These are phyloP conservation scores for Prunella himalayana DNA, from an alignment of 2,113 vertebrate genomes.

Conservation along the genomic window DNA sequence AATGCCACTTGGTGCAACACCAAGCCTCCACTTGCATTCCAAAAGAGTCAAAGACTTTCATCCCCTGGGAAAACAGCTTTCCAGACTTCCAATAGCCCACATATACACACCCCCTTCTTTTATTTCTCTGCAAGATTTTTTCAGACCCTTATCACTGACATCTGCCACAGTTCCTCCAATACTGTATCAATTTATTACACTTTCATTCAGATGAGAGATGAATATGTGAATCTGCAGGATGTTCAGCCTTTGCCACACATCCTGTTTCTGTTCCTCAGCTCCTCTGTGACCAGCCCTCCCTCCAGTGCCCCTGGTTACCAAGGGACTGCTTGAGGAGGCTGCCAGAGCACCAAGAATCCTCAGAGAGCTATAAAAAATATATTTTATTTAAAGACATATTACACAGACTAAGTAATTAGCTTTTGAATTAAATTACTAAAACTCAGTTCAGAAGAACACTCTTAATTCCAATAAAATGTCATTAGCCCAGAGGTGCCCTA, in stretches of 20 bases:
- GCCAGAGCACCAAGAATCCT: neutral
- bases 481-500: neutral
- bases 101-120: rapidly evolving
- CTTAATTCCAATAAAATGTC: neutral
- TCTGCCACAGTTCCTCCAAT: neutral
- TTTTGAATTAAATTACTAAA: neutral
- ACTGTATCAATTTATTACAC: neutral
- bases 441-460: neutral
- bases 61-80: neutral
- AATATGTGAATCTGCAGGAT: neutral
- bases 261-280: neutral
- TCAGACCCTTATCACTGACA: neutral
- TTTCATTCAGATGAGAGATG: neutral
- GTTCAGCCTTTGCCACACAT: neutral
- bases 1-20: neutral
- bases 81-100: neutral
- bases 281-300: neutral
- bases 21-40: neutral
- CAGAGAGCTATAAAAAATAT: neutral
- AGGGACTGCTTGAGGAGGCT: neutral
- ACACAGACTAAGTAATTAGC: neutral
- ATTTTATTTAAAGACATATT: neutral
- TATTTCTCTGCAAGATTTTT: neutral
- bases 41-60: neutral
- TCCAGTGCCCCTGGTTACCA: neutral